Evolutionary conservation across 2,113 vertebrate genomes (phyloP).

Genomic region (Sus scrofa): DNA sequence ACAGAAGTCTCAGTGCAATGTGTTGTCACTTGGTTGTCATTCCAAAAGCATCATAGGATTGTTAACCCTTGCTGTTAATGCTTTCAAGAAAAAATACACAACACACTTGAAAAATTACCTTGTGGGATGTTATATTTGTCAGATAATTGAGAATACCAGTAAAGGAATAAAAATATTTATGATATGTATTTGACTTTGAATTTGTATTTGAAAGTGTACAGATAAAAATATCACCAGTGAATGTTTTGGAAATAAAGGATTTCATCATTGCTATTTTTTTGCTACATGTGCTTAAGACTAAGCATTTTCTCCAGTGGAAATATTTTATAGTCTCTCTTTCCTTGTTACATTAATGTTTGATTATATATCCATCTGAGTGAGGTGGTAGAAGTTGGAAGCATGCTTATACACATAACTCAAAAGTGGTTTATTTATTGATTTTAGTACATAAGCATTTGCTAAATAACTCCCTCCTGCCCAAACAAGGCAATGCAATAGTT

Average conservation of each 20-base stretch:
- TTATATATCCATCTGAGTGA: slow-evolving; percentile 38
- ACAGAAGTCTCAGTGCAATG: not conserved
- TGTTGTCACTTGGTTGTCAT: slow-evolving; percentile 25
- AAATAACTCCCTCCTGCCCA: not conserved
- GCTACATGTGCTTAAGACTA: not conserved
- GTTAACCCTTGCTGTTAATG: slow-evolving; percentile 40
- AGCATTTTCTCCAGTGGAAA: not conserved
- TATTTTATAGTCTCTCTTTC: slow-evolving; percentile 39
- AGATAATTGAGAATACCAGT: slow-evolving; percentile 39
- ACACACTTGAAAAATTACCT: slow-evolving; percentile 60
- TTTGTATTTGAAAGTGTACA: slow-evolving; percentile 56
- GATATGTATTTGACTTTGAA: slow-evolving; percentile 56
- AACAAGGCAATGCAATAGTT: not conserved
- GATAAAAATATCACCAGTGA: not conserved
- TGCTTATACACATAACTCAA: not conserved
- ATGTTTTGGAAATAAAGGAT: slow-evolving; percentile 49
- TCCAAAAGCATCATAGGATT: not conserved
- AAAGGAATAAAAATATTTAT: slow-evolving; percentile 45
- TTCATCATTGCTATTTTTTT: slow-evolving; percentile 26
- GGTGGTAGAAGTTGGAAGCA: not conserved
- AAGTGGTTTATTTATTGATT: slow-evolving; percentile 43
- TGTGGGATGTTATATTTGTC: slow-evolving; percentile 47
- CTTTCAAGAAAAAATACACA: slow-evolving; percentile 58
- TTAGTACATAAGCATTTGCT: slow-evolving; percentile 1
- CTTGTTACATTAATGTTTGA: slow-evolving; percentile 37